Conservation (phyloP, 2,113 vertebrate genomes). For the Malurus alboscapulatus region DNA sequence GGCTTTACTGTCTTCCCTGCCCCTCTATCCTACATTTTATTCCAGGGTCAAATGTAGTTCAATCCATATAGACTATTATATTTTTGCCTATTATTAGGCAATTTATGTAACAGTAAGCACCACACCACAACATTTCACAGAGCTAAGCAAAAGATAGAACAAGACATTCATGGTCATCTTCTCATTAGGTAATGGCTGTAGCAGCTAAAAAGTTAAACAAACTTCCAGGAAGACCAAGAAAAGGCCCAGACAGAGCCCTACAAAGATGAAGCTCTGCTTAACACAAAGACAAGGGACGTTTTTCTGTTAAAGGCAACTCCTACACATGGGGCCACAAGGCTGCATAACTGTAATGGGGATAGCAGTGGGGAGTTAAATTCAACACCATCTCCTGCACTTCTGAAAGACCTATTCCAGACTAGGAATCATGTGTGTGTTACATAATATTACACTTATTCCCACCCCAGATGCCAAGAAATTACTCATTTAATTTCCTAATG, state of each 20-base stretch:
- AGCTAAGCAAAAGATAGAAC: not conserved
- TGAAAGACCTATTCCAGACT: not conserved
- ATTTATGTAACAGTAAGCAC: not conserved
- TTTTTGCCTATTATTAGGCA: not conserved
- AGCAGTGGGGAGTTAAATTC: not conserved
- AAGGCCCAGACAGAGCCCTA: not conserved
- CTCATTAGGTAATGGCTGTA: not conserved
- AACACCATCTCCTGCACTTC: not conserved
- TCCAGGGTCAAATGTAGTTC: not conserved
- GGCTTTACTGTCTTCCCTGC: not conserved
- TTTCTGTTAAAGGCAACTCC: not conserved
- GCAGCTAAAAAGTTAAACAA: not conserved
- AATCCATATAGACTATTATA: not conserved
- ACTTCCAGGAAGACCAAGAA: not conserved
- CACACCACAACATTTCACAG: not conserved
- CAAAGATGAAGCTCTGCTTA: not conserved
- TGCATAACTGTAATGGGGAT: not conserved
- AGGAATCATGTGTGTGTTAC: not conserved
- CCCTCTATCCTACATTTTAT: not conserved
- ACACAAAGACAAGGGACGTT: not conserved
- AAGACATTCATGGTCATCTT: not conserved
- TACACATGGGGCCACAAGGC: not conserved
- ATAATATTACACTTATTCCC: not conserved
- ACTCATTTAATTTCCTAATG: not conserved
- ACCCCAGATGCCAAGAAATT: not conserved